A percentile compares a stretch with the other conserved stretches of the same genome.
Conservation (phyloP, 2,113 vertebrate species). For the Motacilla alba region DNA sequence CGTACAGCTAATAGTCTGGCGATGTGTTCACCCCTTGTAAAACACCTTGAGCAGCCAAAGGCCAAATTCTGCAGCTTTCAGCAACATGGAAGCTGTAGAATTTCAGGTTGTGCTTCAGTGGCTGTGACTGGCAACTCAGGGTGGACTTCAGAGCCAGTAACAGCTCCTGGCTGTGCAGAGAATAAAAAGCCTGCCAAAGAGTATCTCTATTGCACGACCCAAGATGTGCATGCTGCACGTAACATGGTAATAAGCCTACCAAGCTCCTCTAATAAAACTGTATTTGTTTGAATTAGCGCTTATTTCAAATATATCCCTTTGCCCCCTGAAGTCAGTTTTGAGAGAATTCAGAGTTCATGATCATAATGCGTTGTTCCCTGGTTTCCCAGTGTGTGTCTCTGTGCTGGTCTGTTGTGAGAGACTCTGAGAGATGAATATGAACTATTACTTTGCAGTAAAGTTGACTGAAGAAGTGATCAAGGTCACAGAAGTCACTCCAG, state of each 20-base stretch:
- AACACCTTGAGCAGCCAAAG: neutral
- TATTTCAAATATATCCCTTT: neutral
- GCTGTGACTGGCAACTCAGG: accelerated
- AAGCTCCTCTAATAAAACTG: neutral
- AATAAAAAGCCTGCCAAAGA: neutral
- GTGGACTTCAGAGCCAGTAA: neutral
- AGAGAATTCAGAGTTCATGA: neutral
- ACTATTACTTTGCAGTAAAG: neutral
- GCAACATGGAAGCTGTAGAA: neutral
- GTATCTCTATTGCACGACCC: neutral
- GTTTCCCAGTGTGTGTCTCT: neutral
- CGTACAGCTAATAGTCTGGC: neutral
- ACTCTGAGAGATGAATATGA: neutral
- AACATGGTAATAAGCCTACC: neutral
- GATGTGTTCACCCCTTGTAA: neutral
- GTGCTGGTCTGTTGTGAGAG: neutral
- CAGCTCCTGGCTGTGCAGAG: neutral
- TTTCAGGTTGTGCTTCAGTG: neutral
- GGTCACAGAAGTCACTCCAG: neutral
- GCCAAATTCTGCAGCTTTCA: neutral
- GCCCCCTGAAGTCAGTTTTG: neutral
- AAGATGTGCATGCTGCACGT: accelerated
- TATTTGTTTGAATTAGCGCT: neutral
- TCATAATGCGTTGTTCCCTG: neutral
- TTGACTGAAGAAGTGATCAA: neutral